phyloP scores from a whole-genome alignment of 2,888 invertebrate genomes.

The Polyploca ridens region DNA sequence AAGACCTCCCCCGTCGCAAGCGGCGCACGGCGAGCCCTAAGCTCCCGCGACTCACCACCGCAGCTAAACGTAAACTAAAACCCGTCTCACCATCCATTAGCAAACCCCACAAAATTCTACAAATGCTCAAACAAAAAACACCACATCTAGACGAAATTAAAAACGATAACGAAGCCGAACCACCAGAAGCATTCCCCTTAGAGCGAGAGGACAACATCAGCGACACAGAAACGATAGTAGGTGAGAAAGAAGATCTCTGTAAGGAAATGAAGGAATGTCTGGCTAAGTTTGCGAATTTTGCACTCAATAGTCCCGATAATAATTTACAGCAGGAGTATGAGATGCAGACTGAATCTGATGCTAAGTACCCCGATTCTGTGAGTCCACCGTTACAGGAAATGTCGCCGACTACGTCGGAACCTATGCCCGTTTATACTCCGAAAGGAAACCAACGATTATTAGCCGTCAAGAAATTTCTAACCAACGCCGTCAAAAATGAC shows the following conservation, averaged over 20 bases:
- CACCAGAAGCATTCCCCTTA: slow-evolving; percentile 70
- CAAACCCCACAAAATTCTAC: slow-evolving; percentile 66
- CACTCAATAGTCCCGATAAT: slow-evolving; percentile 50
- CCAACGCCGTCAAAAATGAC: slow-evolving; percentile 37
- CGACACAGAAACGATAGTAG: slow-evolving; percentile 63
- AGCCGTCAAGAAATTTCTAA: slow-evolving; percentile 63
- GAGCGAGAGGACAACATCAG: slow-evolving; percentile 65
- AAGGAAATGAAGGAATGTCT: slow-evolving; percentile 75
- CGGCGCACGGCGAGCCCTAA: slow-evolving; percentile 58
- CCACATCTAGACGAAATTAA: slow-evolving; percentile 48
- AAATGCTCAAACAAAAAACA: slow-evolving; percentile 67
- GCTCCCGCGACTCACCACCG: slow-evolving; percentile 53
- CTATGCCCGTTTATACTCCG: slow-evolving; percentile 61
- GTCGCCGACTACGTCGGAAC: slow-evolving; percentile 69
- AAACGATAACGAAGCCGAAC: slow-evolving; percentile 53
- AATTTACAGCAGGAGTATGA: slow-evolving; percentile 37
- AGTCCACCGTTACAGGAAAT: slow-evolving; percentile 77
- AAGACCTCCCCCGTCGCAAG: slow-evolving; percentile 62
- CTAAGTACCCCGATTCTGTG: slow-evolving; percentile 68
- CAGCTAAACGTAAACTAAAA: slow-evolving; percentile 67
- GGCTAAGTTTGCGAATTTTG: slow-evolving; percentile 71
- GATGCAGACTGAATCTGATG: slow-evolving; percentile 29
- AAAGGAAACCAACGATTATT: slow-evolving; percentile 65
- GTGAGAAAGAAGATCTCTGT: slow-evolving; percentile 48
- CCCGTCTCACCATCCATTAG: slow-evolving; percentile 50